These are phyloP conservation scores for Drosophila formosana DNA, from an alignment of 2,888 invertebrate species.

Conservation along the genomic window DNA sequence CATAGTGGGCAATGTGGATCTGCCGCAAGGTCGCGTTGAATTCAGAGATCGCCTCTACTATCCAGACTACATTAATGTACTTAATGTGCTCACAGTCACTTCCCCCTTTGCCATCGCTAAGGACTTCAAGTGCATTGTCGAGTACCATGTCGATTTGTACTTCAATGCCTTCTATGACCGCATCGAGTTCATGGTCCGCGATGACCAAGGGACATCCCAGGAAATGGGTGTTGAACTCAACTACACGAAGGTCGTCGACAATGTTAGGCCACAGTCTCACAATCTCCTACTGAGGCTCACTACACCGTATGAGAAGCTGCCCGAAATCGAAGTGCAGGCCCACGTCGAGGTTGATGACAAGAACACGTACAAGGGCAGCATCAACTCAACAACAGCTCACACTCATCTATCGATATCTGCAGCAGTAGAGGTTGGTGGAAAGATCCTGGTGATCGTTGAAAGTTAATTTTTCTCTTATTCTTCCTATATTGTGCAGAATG, in stretches of 20 bases:
- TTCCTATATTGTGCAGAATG: slow-evolving; percentile 83
- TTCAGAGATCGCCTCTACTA: slow-evolving; percentile 87
- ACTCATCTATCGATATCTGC: slow-evolving; percentile 86
- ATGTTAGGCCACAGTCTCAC: slow-evolving; percentile 85
- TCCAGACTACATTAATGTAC: slow-evolving; percentile 85
- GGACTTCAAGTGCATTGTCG: slow-evolving; percentile 86
- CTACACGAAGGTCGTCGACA: slow-evolving; percentile 85
- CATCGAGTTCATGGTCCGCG: slow-evolving; percentile 85
- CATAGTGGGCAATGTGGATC: slow-evolving; percentile 85
- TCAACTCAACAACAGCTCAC: slow-evolving; percentile 86
- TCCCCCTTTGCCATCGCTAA: slow-evolving; percentile 86
- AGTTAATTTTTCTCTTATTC: neutral
- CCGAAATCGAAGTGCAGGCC: slow-evolving; percentile 85
- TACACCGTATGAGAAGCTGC: slow-evolving; percentile 86
- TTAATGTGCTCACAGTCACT: slow-evolving; percentile 87
- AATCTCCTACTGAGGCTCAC: slow-evolving; percentile 86
- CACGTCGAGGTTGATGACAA: slow-evolving; percentile 86
- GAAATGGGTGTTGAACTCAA: slow-evolving; percentile 85
- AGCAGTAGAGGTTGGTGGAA: slow-evolving; percentile 86
- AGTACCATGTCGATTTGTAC: slow-evolving; percentile 85
- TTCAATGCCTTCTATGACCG: slow-evolving; percentile 85
- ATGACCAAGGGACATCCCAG: slow-evolving; percentile 70
- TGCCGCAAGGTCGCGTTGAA: slow-evolving; percentile 87
- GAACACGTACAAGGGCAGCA: slow-evolving; percentile 86
- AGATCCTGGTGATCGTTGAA: too few species aligned